Evolutionary conservation across 2,888 invertebrate genomes (phyloP).

Genomic region (Corbicula japonica): DNA sequence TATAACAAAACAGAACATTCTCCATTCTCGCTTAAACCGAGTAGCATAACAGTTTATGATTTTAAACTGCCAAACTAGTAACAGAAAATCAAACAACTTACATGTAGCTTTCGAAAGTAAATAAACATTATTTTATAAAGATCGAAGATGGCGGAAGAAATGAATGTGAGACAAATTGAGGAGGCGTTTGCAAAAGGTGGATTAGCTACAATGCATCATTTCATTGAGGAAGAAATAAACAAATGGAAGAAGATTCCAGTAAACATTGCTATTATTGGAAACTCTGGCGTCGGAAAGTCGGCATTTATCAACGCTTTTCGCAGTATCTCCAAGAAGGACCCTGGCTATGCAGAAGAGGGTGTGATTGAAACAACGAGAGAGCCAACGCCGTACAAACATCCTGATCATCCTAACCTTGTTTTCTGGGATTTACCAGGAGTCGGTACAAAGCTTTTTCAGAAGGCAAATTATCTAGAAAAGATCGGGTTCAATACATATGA

Average conservation of each 20-base stretch:
- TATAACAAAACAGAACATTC: too few relatives aligned
- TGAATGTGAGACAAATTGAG: too few relatives aligned
- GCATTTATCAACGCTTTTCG: slow-evolving; percentile 48
- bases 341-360: slow-evolving; percentile 33
- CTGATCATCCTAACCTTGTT: slow-evolving; percentile 2
- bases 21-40: too few relatives aligned
- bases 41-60: too few relatives aligned
- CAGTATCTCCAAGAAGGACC: slow-evolving; percentile 14
- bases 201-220: neutral
- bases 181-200: neutral
- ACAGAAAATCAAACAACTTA: too few relatives aligned
- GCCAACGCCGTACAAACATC: slow-evolving; percentile 27
- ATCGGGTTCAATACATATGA: slow-evolving; percentile 42
- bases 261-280: slow-evolving; percentile 44
- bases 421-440: slow-evolving; percentile 62
- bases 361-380: slow-evolving; percentile 36
- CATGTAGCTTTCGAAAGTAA: too few relatives aligned
- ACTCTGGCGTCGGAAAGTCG: slow-evolving; percentile 51
- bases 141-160: too few relatives aligned
- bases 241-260: neutral
- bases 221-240: neutral
- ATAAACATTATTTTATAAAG: too few relatives aligned
- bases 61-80: too few relatives aligned
- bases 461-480: slow-evolving; percentile 37
- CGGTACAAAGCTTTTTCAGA: slow-evolving; percentile 36